Percentiles rank a stretch among this genome's conserved stretches.
These are phyloP conservation scores for Drosophila arizonae DNA, from an alignment of 1,140 invertebrate genomes.

Conservation along the genomic window DNA sequence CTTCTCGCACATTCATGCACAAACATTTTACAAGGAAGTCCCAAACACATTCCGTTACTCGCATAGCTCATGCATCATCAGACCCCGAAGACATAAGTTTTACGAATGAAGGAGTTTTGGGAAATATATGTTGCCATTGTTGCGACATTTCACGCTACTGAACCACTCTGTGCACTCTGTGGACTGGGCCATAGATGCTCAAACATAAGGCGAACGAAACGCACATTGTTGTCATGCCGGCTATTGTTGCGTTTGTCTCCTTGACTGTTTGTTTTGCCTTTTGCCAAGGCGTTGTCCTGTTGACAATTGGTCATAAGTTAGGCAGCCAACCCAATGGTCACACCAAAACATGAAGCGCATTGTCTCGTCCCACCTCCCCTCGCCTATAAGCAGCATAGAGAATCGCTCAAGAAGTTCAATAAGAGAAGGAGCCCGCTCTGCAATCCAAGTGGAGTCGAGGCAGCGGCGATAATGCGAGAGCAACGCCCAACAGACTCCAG, in stretches of 20 bases:
- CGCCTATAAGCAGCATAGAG: constrained; percentile 52
- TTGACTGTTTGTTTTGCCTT: constrained; percentile 76
- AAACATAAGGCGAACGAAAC: constrained; percentile 53
- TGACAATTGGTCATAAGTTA: constrained; percentile 71
- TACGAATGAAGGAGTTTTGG: constrained; percentile 65
- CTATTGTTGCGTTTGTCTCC: constrained; percentile 57
- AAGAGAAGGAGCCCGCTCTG: constrained; percentile 31
- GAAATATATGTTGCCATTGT: constrained; percentile 76
- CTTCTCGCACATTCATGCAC: constrained; percentile 2
- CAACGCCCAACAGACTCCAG: constrained; percentile 50
- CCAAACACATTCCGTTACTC: constrained; percentile 53
- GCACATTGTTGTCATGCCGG: constrained; percentile 55
- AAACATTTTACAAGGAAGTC: constrained; percentile 8
- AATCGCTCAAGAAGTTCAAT: constrained; percentile 26
- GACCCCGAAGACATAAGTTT: constrained; percentile 37
- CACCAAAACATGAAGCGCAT: constrained; percentile 65
- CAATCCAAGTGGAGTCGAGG: constrained; percentile 51
- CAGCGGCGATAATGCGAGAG: constrained; percentile 62
- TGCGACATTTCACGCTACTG: constrained; percentile 67
- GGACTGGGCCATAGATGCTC: constrained; percentile 45
- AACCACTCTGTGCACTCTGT: constrained; percentile 7
- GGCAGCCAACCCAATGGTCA: constrained; percentile 43
- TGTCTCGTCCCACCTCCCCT: constrained; percentile 47
- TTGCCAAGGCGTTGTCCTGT: constrained; percentile 46
- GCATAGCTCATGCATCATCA: constrained; percentile 61